Evolutionary conservation across 2,888 invertebrate species (phyloP).

Genomic region (Parnassius mnemosyne): DNA sequence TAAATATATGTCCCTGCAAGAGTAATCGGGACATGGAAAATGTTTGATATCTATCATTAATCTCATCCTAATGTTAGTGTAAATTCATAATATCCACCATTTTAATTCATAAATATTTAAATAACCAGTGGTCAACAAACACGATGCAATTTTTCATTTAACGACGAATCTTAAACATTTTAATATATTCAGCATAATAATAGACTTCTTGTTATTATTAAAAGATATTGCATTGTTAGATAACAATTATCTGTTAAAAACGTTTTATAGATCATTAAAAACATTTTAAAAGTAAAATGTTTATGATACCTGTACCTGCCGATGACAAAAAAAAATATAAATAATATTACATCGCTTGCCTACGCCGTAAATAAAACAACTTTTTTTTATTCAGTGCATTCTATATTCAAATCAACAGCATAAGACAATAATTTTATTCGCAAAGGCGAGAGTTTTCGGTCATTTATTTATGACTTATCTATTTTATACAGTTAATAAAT

Average conservation of each 20-base stretch:
- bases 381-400: too few species aligned
- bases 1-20: too few species aligned
- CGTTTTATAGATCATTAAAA: constrained; percentile 5
- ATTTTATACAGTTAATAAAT: constrained; percentile 7
- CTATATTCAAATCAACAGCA: too few species aligned
- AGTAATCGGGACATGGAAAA: too few species aligned
- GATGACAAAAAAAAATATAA: too few species aligned
- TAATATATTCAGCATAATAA: background rate
- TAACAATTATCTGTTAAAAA: constrained; percentile 6
- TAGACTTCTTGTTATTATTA: background rate
- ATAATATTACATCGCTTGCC: too few species aligned
- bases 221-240: background rate
- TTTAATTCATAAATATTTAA: background rate
- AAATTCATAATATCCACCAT: too few species aligned
- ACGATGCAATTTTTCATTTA: background rate
- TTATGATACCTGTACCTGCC: too few species aligned
- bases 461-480: constrained; percentile 7
- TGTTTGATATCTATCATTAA: too few species aligned
- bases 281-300: background rate
- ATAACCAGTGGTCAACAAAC: background rate
- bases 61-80: too few species aligned
- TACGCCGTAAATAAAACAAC: too few species aligned
- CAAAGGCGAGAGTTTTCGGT: background rate
- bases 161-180: background rate
- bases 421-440: too few species aligned